Conservation (phyloP, 2,113 vertebrate genomes). For the Damaliscus lunatus region DNA sequence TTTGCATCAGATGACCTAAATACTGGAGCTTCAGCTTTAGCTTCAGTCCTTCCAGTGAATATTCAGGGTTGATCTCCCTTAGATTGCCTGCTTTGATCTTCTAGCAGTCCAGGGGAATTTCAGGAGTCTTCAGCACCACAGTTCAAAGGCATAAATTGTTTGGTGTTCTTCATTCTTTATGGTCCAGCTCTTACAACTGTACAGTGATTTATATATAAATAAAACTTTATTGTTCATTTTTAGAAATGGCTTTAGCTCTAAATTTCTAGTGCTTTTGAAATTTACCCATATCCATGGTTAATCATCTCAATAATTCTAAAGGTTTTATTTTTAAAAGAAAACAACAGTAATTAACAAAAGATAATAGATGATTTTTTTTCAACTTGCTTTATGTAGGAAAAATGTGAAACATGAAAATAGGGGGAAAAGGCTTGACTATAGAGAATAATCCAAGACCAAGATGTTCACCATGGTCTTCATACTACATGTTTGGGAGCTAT, state of each 20-base stretch:
- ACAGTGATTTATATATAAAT: background rate
- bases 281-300: background rate
- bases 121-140: background rate
- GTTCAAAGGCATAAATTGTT: background rate
- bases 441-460: background rate
- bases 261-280: background rate
- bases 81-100: background rate
- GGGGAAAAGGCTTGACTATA: background rate
- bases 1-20: background rate
- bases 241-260: background rate
- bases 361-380: background rate
- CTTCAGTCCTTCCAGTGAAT: background rate
- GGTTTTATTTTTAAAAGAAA: background rate
- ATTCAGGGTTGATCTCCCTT: background rate
- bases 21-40: background rate
- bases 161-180: background rate
- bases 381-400: background rate
- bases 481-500: background rate
- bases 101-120: background rate
- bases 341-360: background rate
- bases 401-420: background rate
- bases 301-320: background rate
- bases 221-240: background rate
- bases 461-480: background rate
- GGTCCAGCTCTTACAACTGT: background rate